Evolutionary conservation across 2,797 vertebrate species (phyloP).

Genomic region (Helarctos malayanus): DNA sequence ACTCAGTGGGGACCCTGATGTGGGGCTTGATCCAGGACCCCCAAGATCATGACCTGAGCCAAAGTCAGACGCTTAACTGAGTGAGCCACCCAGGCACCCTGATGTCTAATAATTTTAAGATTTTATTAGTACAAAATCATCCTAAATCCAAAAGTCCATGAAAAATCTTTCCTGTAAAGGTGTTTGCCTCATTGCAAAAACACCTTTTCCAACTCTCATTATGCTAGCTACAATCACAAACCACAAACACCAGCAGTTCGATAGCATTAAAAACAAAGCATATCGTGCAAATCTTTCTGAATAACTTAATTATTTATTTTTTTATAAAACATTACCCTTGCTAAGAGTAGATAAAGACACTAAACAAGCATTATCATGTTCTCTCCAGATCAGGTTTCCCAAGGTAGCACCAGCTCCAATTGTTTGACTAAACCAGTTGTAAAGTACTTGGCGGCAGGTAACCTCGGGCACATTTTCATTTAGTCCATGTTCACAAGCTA

Average conservation of each 20-base stretch:
- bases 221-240: not conserved
- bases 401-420: not conserved
- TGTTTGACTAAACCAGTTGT: slow-evolving; percentile 49
- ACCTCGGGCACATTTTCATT: slow-evolving; percentile 43
- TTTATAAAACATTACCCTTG: slow-evolving; percentile 38
- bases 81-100: not conserved
- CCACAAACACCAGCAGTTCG: not conserved
- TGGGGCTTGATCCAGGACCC: not conserved
- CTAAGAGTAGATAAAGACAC: not conserved
- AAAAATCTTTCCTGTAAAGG: slow-evolving; percentile 21
- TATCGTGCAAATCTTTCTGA: slow-evolving; percentile 62
- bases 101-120: not conserved
- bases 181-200: slow-evolving; percentile 29
- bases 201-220: not conserved
- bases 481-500: slow-evolving; percentile 48
- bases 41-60: not conserved
- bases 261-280: slow-evolving; percentile 6
- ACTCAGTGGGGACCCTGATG: not conserved
- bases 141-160: not conserved
- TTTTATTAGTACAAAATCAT: slow-evolving; percentile 28
- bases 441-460: not conserved
- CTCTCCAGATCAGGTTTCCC: not conserved
- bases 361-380: not conserved
- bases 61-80: not conserved
- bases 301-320: slow-evolving; percentile 44